Conservation (phyloP, 2,797 vertebrate genomes). For the Clarias laeviceps region DNA sequence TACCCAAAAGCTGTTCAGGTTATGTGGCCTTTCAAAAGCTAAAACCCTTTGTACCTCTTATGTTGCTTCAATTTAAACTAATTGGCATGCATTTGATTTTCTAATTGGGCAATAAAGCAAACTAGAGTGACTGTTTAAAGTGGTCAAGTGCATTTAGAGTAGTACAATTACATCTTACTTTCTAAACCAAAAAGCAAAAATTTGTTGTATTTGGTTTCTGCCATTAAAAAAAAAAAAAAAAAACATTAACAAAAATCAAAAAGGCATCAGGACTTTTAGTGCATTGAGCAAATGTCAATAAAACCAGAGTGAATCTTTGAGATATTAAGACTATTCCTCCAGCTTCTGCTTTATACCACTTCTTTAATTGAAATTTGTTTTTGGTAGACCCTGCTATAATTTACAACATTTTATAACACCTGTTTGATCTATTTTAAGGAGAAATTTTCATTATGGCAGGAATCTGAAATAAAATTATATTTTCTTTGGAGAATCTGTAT, state of each 20-base stretch:
- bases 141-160: constrained; percentile 6
- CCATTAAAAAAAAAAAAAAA: too few relatives aligned
- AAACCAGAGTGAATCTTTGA: not conserved
- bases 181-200: constrained; percentile 7
- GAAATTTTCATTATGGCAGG: constrained; percentile 21
- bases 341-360: constrained; percentile 8
- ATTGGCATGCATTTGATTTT: constrained; percentile 9
- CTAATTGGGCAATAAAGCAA: constrained; percentile 14
- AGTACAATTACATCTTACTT: not conserved
- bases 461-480: not conserved
- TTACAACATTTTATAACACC: constrained; percentile 27
- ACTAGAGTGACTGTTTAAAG: not conserved
- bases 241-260: not conserved
- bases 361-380: not conserved
- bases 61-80: not conserved
- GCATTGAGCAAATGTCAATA: not conserved
- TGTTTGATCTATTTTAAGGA: constrained; percentile 3
- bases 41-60: constrained; percentile 6
- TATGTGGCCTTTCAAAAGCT: constrained; percentile 3
- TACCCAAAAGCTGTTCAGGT: constrained; percentile 21
- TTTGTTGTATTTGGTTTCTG: not conserved
- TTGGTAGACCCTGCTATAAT: constrained; percentile 14
- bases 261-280: not conserved
- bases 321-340: constrained; percentile 13
- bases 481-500: constrained; percentile 34